phyloP scores from a whole-genome alignment of 2,113 vertebrate genomes.

The Poicephalus gulielmi region DNA sequence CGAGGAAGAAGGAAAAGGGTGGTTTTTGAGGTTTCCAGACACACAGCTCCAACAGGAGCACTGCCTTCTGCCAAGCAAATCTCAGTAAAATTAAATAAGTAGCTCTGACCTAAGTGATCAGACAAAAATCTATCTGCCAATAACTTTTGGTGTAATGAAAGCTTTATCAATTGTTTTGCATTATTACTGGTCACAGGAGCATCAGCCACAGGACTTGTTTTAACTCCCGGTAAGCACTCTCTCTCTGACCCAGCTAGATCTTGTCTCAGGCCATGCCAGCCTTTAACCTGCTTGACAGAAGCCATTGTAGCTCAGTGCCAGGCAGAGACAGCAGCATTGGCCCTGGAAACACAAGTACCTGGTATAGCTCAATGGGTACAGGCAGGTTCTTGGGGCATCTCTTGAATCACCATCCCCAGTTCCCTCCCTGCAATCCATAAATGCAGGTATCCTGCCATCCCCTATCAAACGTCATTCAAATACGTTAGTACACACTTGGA shows the following conservation, averaged over 20 bases:
- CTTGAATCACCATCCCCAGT: neutral
- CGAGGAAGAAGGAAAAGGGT: neutral
- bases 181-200: neutral
- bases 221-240: neutral
- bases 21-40: neutral
- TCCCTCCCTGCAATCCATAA: neutral
- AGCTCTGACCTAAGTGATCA: neutral
- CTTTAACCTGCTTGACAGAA: neutral
- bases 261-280: neutral
- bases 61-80: neutral
- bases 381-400: neutral
- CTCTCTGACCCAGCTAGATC: neutral
- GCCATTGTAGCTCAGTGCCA: neutral
- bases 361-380: no score
- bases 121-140: neutral
- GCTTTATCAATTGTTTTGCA: neutral
- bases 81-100: neutral
- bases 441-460: neutral
- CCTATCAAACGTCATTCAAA: neutral
- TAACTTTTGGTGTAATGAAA: neutral
- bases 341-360: neutral
- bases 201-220: neutral
- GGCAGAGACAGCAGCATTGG: neutral
- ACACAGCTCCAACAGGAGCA: neutral
- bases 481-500: neutral